Conservation (phyloP, 2,797 vertebrate genomes). For the Miichthys miiuy region DNA sequence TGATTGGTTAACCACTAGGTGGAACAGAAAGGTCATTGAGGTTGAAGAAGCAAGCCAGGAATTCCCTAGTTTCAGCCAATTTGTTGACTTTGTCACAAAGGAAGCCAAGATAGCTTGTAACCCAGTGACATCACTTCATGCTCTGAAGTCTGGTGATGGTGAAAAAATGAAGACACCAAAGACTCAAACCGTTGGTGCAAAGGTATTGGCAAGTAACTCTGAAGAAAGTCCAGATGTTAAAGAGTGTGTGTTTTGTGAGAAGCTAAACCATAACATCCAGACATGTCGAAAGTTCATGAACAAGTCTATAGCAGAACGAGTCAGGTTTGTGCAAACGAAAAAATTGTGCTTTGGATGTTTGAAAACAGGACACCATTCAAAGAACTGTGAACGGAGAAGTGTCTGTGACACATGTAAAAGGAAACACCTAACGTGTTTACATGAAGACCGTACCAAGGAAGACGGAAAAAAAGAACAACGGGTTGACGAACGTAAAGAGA, state of each 20-base stretch:
- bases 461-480: background rate
- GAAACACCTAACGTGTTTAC: conserved; percentile 52
- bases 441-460: conserved; percentile 27
- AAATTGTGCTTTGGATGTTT: conserved; percentile 18
- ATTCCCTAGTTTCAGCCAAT: background rate
- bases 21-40: too few relatives aligned
- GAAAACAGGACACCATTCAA: conserved; percentile 22
- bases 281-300: conserved; percentile 41
- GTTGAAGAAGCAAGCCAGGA: too few relatives aligned
- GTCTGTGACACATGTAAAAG: too few relatives aligned
- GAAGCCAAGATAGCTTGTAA: background rate
- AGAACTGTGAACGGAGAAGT: too few relatives aligned
- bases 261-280: conserved; percentile 32
- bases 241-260: conserved; percentile 54
- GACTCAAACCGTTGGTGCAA: conserved; percentile 21
- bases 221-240: conserved; percentile 16
- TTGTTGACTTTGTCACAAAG: background rate
- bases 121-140: background rate
- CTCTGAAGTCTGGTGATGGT: conserved; percentile 13
- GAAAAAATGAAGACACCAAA: conserved; percentile 34
- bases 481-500: background rate
- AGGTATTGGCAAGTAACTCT: conserved; percentile 30
- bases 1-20: background rate
- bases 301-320: too few relatives aligned
- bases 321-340: too few relatives aligned